phyloP scores from a whole-genome alignment of 2,888 invertebrate genomes.

The Beris chalybata region DNA sequence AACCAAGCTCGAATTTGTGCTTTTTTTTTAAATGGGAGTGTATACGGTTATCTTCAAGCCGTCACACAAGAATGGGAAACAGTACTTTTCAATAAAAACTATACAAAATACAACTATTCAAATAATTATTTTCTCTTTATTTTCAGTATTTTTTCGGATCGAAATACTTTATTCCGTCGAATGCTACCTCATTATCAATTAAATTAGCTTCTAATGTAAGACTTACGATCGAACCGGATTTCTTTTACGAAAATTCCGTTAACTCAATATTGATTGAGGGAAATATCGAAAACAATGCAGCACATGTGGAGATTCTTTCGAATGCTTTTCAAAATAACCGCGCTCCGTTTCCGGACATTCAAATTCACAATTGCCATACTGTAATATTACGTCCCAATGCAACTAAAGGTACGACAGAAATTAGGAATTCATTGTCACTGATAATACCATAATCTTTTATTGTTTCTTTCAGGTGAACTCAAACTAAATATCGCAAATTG shows the following conservation, averaged over 20 bases:
- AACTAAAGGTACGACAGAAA: slow-evolving; percentile 46
- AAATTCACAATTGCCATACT: slow-evolving; percentile 46
- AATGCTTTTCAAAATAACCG: slow-evolving; percentile 49
- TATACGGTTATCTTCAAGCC: no score
- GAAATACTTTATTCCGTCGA: slow-evolving; percentile 45
- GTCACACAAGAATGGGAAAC: no score
- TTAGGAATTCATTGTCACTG: no score
- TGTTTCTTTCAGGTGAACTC: slow-evolving; percentile 45
- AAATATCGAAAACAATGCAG: slow-evolving; percentile 41
- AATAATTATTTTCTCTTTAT: slow-evolving; percentile 11
- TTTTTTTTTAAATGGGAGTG: no score
- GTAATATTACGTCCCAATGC: slow-evolving; percentile 49
- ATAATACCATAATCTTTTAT: neutral
- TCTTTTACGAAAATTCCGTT: slow-evolving; percentile 48
- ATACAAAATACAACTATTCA: no score
- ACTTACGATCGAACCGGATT: slow-evolving; percentile 46
- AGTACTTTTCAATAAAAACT: no score
- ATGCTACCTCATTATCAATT: slow-evolving; percentile 45
- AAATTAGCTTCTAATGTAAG: slow-evolving; percentile 43
- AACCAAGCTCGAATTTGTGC: no score
- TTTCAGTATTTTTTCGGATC: slow-evolving; percentile 44
- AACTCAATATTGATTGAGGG: slow-evolving; percentile 51
- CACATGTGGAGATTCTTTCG: slow-evolving; percentile 49
- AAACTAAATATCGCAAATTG: slow-evolving; percentile 49
- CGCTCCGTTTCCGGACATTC: slow-evolving; percentile 52